phyloP scores from a whole-genome alignment of 2,888 invertebrate genomes.

The Lamproptera curius region DNA sequence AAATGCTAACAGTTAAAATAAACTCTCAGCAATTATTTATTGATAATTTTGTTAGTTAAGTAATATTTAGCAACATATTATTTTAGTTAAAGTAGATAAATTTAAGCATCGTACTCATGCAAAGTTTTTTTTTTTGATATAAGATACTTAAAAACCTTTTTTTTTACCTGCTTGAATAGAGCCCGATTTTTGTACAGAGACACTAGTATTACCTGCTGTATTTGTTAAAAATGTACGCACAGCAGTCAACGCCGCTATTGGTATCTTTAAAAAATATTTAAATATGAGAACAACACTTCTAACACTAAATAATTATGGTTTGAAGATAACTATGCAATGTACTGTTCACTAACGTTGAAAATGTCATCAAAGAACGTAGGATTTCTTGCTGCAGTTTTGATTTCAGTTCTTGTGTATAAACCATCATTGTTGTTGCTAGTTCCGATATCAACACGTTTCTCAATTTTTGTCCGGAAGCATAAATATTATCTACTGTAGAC shows the following conservation, averaged over 20 bases:
- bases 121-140: no score
- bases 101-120: no score
- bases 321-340: not conserved
- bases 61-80: no score
- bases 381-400: constrained; percentile 36
- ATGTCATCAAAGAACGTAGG: constrained; percentile 79
- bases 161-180: no score
- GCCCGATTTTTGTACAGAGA: constrained; percentile 63
- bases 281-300: not conserved
- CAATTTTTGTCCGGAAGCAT: constrained; percentile 42
- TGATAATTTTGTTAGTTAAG: no score
- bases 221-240: constrained; percentile 80
- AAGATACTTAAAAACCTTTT: no score
- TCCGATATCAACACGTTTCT: constrained; percentile 54
- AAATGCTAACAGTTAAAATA: no score
- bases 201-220: constrained; percentile 56
- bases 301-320: not conserved
- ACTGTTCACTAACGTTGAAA: constrained; percentile 76
- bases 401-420: constrained; percentile 27
- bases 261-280: constrained; percentile 72
- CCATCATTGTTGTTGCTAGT: constrained; percentile 37
- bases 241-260: constrained; percentile 80
- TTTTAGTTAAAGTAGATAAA: no score
- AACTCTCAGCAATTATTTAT: no score
- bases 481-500: no score